Conservation (phyloP, 1,140 invertebrate genomes). For the Bombyx mori region ASM3026992v2 NC_085133.1:10350501-10351000, state of each 20-base stretch:
- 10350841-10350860: no score
- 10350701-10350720: constrained; percentile 19
- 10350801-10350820: no score
- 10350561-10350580: constrained; percentile 29
- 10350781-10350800: no score
- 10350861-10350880: no score
- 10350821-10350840: no score
- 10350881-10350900: no score
- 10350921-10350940: no score
- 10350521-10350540: background rate
- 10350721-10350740: background rate
- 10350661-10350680: constrained; percentile 41
- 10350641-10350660: constrained; percentile 31
- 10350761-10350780: constrained; percentile 25
- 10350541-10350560: constrained; percentile 21
- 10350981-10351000: no score
- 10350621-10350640: constrained; percentile 39
- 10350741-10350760: constrained; percentile 10
- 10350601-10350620: constrained; percentile 23
- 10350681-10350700: constrained; percentile 50
- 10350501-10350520: background rate
- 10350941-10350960: no score
- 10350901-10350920: no score
- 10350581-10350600: constrained; percentile 61
- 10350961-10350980: no score